These are phyloP conservation scores for Microcebus ravelobensis DNA, from an alignment of 2,113 vertebrate species.

Conservation along the genomic window DNA sequence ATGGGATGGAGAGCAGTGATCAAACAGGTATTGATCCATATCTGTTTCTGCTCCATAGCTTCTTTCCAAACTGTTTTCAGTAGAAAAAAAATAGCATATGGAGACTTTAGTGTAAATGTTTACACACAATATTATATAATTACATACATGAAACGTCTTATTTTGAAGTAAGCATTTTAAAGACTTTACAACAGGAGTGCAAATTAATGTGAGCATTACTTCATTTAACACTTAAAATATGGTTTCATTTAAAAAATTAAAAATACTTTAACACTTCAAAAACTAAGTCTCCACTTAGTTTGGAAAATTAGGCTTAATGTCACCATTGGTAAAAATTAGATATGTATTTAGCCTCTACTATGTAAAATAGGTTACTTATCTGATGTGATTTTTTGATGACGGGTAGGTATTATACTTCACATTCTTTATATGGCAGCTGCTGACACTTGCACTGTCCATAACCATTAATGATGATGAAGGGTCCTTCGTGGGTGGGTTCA, in stretches of 20 bases:
- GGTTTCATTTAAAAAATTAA: conserved; percentile 85
- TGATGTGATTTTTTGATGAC: conserved; percentile 81
- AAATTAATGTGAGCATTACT: conserved; percentile 86
- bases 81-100: conserved; percentile 80
- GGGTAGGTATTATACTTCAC: conserved; percentile 95
- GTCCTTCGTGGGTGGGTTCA: conserved; percentile 97
- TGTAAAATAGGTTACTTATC: conserved; percentile 90
- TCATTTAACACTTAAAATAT: conserved; percentile 87
- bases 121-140: conserved; percentile 84
- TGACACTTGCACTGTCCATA: conserved; percentile 99
- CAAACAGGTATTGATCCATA: conserved; percentile 77
- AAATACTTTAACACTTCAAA: conserved; percentile 87
- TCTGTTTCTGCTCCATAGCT: conserved; percentile 69
- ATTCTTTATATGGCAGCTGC: conserved; percentile 99
- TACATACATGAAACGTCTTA: conserved; percentile 85
- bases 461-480: conserved; percentile 98
- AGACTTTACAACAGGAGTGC: conserved; percentile 85
- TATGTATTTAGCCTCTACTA: conserved; percentile 85
- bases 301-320: conserved; percentile 89
- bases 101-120: conserved; percentile 83
- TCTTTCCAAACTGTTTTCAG: conserved; percentile 74
- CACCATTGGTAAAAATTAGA: conserved; percentile 88
- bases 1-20: conserved; percentile 82
- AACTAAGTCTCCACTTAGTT: conserved; percentile 87
- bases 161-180: conserved; percentile 85